Percentiles rank a stretch among this genome's conserved stretches.
Conservation (phyloP, 2,888 invertebrate species). For the Tillus elongatus region DNA sequence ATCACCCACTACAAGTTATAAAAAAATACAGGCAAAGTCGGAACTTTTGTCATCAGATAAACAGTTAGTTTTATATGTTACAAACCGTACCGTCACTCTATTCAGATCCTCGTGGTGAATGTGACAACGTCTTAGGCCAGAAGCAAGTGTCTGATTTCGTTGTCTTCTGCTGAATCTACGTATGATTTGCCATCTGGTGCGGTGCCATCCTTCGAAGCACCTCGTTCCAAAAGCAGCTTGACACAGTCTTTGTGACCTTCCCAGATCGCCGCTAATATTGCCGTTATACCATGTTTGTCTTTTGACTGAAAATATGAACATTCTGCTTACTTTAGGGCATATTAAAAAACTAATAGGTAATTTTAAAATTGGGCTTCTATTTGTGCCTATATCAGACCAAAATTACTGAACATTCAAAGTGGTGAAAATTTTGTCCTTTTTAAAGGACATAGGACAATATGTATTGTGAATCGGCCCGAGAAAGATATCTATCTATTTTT, state of each 20-base stretch:
- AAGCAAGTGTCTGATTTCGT: constrained; percentile 75
- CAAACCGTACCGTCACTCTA: too few relatives aligned
- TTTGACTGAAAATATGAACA: constrained; percentile 58
- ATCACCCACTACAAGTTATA: too few relatives aligned
- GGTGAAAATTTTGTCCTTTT: too few relatives aligned
- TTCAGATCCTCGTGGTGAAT: too few relatives aligned
- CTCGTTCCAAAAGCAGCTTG: constrained; percentile 74
- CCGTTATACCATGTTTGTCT: constrained; percentile 93
- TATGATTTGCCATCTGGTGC: constrained; percentile 85
- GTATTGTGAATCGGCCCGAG: too few relatives aligned
- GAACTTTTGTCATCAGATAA: too few relatives aligned
- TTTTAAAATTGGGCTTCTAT: background rate
- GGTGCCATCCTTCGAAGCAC: constrained; percentile 70
- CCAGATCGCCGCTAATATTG: constrained; percentile 91
- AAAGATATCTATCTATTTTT: too few relatives aligned
- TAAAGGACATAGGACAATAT: too few relatives aligned
- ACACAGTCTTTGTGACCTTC: constrained; percentile 93
- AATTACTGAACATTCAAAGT: too few relatives aligned
- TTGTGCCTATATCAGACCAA: background rate
- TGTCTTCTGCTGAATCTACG: constrained; percentile 81
- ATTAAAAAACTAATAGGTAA: background rate
- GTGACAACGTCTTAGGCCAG: too few relatives aligned
- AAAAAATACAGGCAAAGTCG: too few relatives aligned
- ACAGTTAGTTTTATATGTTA: too few relatives aligned
- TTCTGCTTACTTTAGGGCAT: background rate